Evolutionary conservation across 2,888 invertebrate species (phyloP).

Genomic region (Yponomeuta plumbellus): DNA sequence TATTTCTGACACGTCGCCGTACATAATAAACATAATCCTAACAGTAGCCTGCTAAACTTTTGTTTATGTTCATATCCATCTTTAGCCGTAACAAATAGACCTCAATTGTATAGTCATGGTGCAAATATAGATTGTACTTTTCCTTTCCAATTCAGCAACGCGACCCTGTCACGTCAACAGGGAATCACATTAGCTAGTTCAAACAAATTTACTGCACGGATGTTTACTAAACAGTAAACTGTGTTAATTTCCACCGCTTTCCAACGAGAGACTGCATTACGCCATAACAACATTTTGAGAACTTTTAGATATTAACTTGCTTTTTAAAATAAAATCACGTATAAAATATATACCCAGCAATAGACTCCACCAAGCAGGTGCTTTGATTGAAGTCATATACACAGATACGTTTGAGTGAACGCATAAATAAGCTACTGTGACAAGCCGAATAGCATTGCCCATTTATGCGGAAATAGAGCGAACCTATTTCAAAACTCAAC

Average conservation of each 20-base stretch:
- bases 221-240: constrained; percentile 11
- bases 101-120: background rate
- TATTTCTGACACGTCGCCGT: too few relatives aligned
- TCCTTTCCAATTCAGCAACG: background rate
- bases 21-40: too few relatives aligned
- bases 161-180: background rate
- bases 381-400: background rate
- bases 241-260: background rate
- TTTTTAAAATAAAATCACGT: background rate
- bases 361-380: background rate
- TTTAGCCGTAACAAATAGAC: too few relatives aligned
- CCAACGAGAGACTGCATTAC: background rate
- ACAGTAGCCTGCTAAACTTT: too few relatives aligned
- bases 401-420: background rate
- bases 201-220: constrained; percentile 2
- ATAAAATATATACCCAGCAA: background rate
- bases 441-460: background rate
- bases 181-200: constrained; percentile 1
- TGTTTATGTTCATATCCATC: too few relatives aligned
- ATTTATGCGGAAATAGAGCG: background rate
- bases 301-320: background rate
- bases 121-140: background rate
- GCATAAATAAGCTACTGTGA: background rate
- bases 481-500: background rate
- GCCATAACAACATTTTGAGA: too few relatives aligned